phyloP scores from a whole-genome alignment of 2,888 invertebrate genomes.

The Hololepta plana region DNA sequence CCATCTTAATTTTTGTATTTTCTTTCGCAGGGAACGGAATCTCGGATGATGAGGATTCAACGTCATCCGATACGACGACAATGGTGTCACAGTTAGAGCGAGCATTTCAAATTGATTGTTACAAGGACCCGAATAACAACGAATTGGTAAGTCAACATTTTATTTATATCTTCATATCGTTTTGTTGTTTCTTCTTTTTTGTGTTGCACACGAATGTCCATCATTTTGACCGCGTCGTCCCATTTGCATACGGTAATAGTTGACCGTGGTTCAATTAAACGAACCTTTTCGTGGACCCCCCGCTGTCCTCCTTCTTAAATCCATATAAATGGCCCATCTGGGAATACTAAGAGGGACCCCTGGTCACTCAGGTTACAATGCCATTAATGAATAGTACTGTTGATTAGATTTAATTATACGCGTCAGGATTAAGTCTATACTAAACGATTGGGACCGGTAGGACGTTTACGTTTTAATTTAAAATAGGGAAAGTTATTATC shows the following conservation, averaged over 20 bases:
- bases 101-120: no score
- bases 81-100: no score
- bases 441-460: no score
- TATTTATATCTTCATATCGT: slow-evolving; percentile 15
- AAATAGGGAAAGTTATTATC: no score
- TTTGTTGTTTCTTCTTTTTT: slow-evolving; percentile 11
- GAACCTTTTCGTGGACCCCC: slow-evolving; percentile 20
- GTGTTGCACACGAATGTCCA: slow-evolving; percentile 18
- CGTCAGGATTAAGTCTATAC: no score
- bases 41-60: no score
- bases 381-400: slow-evolving; percentile 25
- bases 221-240: slow-evolving; percentile 20
- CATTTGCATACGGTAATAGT: slow-evolving; percentile 28
- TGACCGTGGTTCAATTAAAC: slow-evolving; percentile 24
- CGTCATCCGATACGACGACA: no score
- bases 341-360: slow-evolving; percentile 21
- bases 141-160: slow-evolving; percentile 14
- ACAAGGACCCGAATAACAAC: no score
- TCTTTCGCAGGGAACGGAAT: no score
- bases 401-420: slow-evolving; percentile 30
- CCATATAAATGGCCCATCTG: slow-evolving; percentile 27
- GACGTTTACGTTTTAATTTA: no score
- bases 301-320: slow-evolving; percentile 26
- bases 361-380: slow-evolving; percentile 15
- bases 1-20: slow-evolving; percentile 1